Percentiles rank a stretch among this genome's conserved stretches.
These are phyloP conservation scores for Phoeniculus purpureus DNA, from an alignment of 2,797 vertebrate species.

Conservation along the genomic window DNA sequence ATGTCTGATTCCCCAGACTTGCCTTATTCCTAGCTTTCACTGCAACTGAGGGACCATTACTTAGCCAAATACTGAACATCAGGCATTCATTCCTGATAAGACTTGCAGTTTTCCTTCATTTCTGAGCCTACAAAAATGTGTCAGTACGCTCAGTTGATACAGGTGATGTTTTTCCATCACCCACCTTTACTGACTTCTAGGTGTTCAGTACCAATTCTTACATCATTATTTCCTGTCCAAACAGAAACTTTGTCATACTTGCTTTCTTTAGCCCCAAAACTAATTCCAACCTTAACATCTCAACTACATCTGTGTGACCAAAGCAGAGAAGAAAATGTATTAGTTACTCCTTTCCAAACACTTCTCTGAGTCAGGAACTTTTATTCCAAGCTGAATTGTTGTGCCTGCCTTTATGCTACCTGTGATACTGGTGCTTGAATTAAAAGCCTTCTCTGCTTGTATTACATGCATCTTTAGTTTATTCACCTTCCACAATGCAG, in stretches of 20 bases:
- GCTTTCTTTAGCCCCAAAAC: neutral
- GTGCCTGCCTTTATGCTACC: neutral
- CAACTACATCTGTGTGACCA: neutral
- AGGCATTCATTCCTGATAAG: neutral
- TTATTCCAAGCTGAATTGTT: neutral
- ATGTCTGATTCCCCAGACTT: constrained; percentile 2
- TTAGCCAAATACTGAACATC: neutral
- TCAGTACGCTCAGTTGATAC: neutral
- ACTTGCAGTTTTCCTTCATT: neutral
- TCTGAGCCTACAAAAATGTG: neutral
- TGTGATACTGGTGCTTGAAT: rapidly evolving
- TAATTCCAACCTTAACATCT: neutral
- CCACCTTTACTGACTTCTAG: neutral
- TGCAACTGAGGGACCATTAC: neutral
- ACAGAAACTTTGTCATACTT: neutral
- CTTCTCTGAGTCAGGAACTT: neutral
- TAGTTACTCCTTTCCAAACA: neutral
- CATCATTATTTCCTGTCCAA: neutral
- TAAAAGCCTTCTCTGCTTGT: neutral
- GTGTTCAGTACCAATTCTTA: neutral
- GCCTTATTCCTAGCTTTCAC: neutral
- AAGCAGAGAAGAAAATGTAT: neutral
- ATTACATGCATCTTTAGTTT: rapidly evolving
- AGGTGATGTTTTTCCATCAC: neutral
- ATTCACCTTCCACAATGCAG: neutral